A percentile compares a stretch with the other conserved stretches of the same genome.
phyloP scores from a whole-genome alignment of 2,113 vertebrate genomes.

The Isurus oxyrinchus region DNA sequence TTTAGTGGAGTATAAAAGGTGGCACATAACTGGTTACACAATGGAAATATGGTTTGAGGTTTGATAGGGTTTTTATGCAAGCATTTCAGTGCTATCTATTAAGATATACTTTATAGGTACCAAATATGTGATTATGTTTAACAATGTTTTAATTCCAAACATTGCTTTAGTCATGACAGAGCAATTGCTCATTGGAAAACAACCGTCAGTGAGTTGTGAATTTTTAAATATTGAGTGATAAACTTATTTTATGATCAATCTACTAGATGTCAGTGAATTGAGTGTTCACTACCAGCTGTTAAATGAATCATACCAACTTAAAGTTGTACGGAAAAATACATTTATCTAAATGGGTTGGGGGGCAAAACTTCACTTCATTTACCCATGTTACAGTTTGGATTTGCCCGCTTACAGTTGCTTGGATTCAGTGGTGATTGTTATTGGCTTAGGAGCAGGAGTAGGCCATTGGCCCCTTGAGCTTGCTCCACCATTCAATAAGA shows the following conservation, averaged over 20 bases:
- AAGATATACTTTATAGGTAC: background rate
- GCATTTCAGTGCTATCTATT: background rate
- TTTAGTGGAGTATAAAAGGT: background rate
- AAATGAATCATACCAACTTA: background rate
- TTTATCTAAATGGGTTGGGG: background rate
- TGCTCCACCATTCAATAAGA: no score
- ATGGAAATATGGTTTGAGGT: background rate
- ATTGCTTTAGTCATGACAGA: background rate
- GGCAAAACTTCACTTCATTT: background rate
- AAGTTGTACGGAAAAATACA: background rate
- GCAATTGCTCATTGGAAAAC: background rate
- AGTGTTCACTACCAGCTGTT: background rate
- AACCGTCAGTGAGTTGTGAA: background rate
- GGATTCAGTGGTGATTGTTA: background rate
- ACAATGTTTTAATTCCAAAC: background rate
- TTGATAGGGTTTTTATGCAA: background rate
- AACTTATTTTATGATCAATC: background rate
- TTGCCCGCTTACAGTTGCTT: background rate
- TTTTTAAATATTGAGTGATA: background rate
- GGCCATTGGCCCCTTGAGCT: no score
- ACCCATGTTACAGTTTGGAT: background rate
- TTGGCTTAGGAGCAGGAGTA: background rate
- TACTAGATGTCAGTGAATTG: background rate
- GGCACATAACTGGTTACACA: background rate
- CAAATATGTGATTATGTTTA: background rate